Conservation (phyloP, 2,888 invertebrate genomes). For the Macrosiphum euphorbiae region DNA sequence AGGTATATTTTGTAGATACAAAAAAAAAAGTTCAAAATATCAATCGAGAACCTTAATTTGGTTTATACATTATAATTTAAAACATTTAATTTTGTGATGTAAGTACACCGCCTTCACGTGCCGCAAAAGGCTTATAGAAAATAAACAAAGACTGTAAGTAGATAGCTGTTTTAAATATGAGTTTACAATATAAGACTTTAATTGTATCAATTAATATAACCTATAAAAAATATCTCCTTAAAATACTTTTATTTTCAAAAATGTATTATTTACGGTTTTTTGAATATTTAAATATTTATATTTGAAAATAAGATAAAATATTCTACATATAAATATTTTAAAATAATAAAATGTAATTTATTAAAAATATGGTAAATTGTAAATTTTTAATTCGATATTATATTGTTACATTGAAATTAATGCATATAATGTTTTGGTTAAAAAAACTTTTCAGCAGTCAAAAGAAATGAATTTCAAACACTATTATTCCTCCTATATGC, state of each 20-base stretch:
- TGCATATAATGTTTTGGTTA: background rate
- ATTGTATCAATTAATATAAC: background rate
- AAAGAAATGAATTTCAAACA: conserved; percentile 1
- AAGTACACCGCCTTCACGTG: no score
- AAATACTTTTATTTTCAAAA: background rate
- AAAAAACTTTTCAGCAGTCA: background rate
- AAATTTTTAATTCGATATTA: background rate
- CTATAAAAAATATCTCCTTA: background rate
- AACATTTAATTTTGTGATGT: no score
- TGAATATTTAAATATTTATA: background rate
- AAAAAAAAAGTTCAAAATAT: no score
- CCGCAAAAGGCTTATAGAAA: no score
- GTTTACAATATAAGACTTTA: no score
- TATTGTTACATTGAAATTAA: background rate
- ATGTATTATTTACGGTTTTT: background rate
- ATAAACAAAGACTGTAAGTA: no score
- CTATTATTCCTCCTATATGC: background rate
- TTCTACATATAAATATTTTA: background rate
- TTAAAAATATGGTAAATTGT: background rate
- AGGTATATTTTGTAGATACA: no score
- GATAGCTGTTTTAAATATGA: no score
- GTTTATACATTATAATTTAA: no score
- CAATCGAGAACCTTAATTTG: no score
- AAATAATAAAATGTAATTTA: background rate
- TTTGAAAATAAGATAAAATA: background rate